Evolutionary conservation across 2,113 vertebrate species (phyloP), one percentile per base, ranked within the genome.

Genomic region (Pterophyllum scalare): DNA sequence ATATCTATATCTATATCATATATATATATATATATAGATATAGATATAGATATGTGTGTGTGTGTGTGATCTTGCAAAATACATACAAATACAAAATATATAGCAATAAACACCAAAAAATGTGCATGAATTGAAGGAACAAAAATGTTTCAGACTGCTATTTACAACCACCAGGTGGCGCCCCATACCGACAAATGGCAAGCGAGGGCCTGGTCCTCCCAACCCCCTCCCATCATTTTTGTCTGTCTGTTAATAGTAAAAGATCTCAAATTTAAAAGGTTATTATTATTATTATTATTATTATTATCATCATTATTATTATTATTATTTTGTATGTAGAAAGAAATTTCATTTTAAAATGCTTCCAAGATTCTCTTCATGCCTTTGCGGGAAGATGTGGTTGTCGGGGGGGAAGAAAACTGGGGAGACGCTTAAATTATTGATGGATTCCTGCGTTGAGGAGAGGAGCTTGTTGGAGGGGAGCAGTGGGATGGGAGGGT

Each of bases 371-470:
- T 59, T 13, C 5, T 31, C 43, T 43, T 35, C 24, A 40, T 82
- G 70, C 19, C 40, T 87, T 10, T 22, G 75, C 58, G 40, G 59
- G 58, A 89, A 56, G 40, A 85, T 77, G 76, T 87, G 80, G 59
- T 84, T 88, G 83, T 78, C 82, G 31, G 26, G 76, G 76, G 74
- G 76, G 72, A 33, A 15, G 64, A 75, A 79, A 81, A 81, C 75
- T 31, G 59, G 56, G 62, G 61, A 79, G 74, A 88, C 54, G 46
- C 43, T 86, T 95, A 64, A 93, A 95, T 96, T 93, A 95, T 96
- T 94, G 86, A 96, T 95, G 87, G 59, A 80, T 90, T 92, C 85
- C 83, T 89, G 52, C 58, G 61, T 59, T 84, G 77, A 85, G 75
- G 70, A 88, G 72, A 92, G 85, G 70, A 94, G 77, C 86, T 43